Evolutionary conservation across 92 coral and sea anemone genomes (phyloP), one percentile per base, ranked within the genome.

Genomic region (Actinernus sp.): DNA sequence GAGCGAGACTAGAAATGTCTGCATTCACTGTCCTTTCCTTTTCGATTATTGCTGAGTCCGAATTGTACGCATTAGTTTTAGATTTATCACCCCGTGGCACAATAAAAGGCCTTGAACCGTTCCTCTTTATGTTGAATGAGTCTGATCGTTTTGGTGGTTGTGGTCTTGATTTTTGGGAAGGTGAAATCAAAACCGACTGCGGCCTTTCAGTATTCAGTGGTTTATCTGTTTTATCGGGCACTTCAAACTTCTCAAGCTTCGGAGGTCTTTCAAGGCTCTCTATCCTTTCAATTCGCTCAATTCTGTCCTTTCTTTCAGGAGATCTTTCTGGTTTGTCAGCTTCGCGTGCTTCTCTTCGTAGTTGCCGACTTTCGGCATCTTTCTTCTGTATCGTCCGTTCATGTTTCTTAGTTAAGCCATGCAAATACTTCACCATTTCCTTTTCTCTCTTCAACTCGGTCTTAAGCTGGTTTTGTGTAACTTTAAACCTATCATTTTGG

Each of bases 141-240:
- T 87, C 97, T 39, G 97, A 90, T 14, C 97, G 70, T 70, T 90
- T 85, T 2, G 97, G 97, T 13, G 97, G 97, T 24, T 83, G 86
- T 9, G 97, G 97, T 22, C 97, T 61, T 30, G 85, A 61, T 18
- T 92, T 61, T 30, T 75, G 67, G 10, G 63, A 71, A 45, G 56
- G 47, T 14, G 47, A 31, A 26, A 45, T 17, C 18, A 52, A 48
- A 20, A 48, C 30, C 28, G 75, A 53, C 43, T 56, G 64, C 21
- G 59, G 11, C 53, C 45, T 56, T 26, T 59, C 63, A 55, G 28
- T 18, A 43, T 22, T 43, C 19, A 17, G 8, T 17, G 8, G 52
- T 45, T 18, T 45, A 45, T 45, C 52, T 45, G 5, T 45, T 4
- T 5, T 23, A 18, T 45, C 52, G 10, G 22, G 10, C 10, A 23